phyloP scores from a whole-genome alignment of 2,888 invertebrate species.

The Eupithecia abbreviata region DNA sequence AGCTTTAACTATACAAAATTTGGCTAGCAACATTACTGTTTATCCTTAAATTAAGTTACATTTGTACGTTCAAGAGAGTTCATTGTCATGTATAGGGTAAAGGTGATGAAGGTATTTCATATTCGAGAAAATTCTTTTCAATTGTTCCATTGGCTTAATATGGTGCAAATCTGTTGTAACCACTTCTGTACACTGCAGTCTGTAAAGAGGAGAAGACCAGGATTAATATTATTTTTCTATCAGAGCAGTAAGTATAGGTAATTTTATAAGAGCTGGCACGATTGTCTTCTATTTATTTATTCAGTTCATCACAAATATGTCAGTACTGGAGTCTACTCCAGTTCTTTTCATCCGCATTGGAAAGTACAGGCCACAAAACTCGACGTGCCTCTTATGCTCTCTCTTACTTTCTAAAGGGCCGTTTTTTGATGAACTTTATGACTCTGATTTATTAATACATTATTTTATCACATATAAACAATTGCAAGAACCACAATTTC shows the following conservation, averaged over 20 bases:
- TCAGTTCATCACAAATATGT: too few species aligned
- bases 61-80: constrained; percentile 84
- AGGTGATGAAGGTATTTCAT: constrained; percentile 73
- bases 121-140: constrained; percentile 75
- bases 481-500: too few species aligned
- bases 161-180: constrained; percentile 97
- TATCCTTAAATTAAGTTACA: constrained; percentile 73
- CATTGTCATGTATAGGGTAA: constrained; percentile 80
- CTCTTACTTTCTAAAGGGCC: too few species aligned
- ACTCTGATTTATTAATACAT: too few species aligned
- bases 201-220: constrained; percentile 69
- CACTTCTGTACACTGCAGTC: constrained; percentile 96
- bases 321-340: too few species aligned
- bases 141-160: constrained; percentile 86
- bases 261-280: too few species aligned
- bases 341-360: too few species aligned
- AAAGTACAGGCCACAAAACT: too few species aligned
- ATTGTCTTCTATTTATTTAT: too few species aligned
- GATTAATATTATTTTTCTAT: background rate
- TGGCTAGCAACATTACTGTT: constrained; percentile 76
- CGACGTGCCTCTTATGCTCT: too few species aligned
- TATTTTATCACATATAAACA: too few species aligned
- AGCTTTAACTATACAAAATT: constrained; percentile 71
- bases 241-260: background rate
- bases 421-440: too few species aligned